Percentiles rank a stretch among this genome's conserved stretches.
Conservation (phyloP, 2,888 invertebrate genomes). For the Acanthosepion lycidas region DNA sequence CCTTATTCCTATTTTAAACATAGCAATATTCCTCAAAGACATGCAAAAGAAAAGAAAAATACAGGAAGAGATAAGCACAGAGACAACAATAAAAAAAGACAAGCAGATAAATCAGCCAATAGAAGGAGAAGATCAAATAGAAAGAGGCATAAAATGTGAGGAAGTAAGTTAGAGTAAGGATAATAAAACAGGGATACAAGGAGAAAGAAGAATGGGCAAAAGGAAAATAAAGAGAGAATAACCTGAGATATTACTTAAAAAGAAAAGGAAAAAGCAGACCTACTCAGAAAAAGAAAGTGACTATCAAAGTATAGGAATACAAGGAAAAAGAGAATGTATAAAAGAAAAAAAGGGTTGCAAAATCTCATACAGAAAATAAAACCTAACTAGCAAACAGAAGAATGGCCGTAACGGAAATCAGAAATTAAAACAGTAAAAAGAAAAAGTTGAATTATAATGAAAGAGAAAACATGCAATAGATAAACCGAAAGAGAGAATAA, state of each 20-base stretch:
- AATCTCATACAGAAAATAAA: background rate
- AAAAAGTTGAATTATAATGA: background rate
- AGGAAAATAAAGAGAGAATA: background rate
- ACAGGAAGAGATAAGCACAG: background rate
- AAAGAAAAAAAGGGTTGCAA: background rate
- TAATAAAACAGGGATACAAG: background rate
- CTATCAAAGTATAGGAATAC: background rate
- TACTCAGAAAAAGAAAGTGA: background rate
- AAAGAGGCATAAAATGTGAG: background rate
- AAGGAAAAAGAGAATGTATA: background rate
- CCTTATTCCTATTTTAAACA: conserved; percentile 6
- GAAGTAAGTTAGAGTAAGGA: background rate
- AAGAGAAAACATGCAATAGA: background rate
- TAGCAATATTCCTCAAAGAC: background rate
- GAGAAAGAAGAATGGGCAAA: background rate
- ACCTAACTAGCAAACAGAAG: background rate
- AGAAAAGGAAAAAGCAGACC: background rate
- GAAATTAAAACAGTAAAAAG: background rate
- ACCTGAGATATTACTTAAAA: no score
- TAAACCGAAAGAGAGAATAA: background rate
- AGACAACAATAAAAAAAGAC: background rate
- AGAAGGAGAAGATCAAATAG: background rate
- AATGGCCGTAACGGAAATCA: background rate
- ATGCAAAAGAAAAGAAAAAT: background rate
- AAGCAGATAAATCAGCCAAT: background rate